phyloP scores from a whole-genome alignment of 2,797 vertebrate genomes.

The Clamator glandarius region DNA sequence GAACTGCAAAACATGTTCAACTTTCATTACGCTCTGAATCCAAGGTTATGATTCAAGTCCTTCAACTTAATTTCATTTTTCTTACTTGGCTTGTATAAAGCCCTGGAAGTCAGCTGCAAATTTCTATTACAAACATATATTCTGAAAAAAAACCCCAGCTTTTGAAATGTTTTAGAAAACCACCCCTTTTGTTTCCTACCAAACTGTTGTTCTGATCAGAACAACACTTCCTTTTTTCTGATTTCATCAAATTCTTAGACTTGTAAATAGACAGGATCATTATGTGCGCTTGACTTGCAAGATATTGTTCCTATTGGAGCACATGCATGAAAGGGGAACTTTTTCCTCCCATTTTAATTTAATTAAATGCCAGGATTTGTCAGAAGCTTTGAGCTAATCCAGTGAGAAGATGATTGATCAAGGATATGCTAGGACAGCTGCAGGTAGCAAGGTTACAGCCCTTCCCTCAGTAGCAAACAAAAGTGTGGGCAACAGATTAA shows the following conservation, averaged over 20 bases:
- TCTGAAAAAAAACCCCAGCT: background rate
- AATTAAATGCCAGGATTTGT: constrained; percentile 70
- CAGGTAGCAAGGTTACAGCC: background rate
- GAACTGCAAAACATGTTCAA: background rate
- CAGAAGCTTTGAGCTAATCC: constrained; percentile 62
- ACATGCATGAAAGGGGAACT: constrained; percentile 51
- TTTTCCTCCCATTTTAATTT: constrained; percentile 68
- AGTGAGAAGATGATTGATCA: constrained; percentile 63
- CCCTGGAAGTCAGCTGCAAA: background rate
- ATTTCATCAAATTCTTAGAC: constrained; percentile 50
- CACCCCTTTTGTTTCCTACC: constrained; percentile 55
- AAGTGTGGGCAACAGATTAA: constrained; percentile 7
- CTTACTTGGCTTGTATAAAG: background rate
- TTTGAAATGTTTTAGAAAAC: constrained; percentile 63
- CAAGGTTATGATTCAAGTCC: background rate
- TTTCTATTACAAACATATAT: background rate
- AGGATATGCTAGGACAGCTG: constrained; percentile 56
- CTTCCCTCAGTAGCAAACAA: background rate
- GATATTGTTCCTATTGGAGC: constrained; percentile 51
- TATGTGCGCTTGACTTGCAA: constrained; percentile 6
- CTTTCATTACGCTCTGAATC: background rate
- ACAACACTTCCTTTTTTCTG: constrained; percentile 56
- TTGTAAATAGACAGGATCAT: constrained; percentile 62
- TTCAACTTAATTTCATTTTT: background rate
- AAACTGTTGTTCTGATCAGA: constrained; percentile 54